Conservation (phyloP, 2,797 vertebrate genomes). For the Manis javanica region DNA sequence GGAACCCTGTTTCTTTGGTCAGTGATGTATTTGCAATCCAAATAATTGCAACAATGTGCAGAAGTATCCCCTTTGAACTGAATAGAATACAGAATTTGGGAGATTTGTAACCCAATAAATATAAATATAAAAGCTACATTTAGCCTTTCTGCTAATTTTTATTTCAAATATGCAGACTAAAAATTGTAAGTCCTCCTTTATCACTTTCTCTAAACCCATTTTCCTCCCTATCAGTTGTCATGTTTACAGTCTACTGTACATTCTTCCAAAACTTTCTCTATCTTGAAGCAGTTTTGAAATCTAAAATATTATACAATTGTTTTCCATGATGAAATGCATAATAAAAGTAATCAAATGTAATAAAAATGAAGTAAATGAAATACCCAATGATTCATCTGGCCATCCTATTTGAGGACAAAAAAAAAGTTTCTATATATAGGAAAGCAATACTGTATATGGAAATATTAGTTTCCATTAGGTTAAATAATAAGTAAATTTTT, state of each 20-base stretch:
- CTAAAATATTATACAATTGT: not conserved
- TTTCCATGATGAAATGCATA: not conserved
- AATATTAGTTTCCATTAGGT: conserved; percentile 25
- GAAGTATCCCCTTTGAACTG: not conserved
- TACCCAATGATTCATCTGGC: not conserved
- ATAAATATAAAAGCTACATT: conserved; percentile 18
- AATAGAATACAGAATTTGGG: not conserved
- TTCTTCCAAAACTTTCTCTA: not conserved
- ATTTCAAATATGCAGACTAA: conserved; percentile 28
- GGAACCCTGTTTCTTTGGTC: not conserved
- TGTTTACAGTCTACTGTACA: not conserved
- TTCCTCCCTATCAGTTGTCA: not conserved
- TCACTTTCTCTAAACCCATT: not conserved
- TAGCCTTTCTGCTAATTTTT: not conserved
- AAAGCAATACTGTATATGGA: not conserved
- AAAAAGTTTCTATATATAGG: not conserved
- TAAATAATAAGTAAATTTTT: not conserved
- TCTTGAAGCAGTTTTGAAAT: conserved; percentile 31
- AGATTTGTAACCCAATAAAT: not conserved
- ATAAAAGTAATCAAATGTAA: conserved; percentile 38
- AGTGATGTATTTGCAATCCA: not conserved
- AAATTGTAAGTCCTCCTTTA: not conserved
- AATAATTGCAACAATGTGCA: not conserved
- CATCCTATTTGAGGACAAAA: not conserved
- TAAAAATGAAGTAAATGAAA: conserved; percentile 19